Evolutionary conservation across 2,888 invertebrate genomes (phyloP), one percentile per base, ranked within the genome.

Genomic region (Fissipunctia ypsillon): DNA sequence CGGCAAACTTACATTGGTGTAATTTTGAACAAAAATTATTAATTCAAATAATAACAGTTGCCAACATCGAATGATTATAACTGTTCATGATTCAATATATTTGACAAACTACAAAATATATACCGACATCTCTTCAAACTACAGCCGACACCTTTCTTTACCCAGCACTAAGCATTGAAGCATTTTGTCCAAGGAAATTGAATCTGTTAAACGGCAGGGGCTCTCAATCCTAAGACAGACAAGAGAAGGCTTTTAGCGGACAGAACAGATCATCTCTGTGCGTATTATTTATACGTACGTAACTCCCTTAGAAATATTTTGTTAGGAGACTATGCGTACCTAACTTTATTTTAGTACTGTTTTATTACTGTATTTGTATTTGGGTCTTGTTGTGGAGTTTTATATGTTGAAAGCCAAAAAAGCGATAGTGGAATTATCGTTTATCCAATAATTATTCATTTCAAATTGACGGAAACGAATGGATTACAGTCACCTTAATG

Each of bases 211-310:
- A 87, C 76, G 75, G 75, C 80, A 86, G 76, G 81, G 83, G 70
- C 84, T 86, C 84, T 81, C 89, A 88, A 88, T 88, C 88, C 85
- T 78, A 84, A 80, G 84, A 84, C 80, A 84, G n/a, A 94, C 94
- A 94, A 90, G 92, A 89, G 88, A 94, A 94, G 76, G 92, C 92
- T 93, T 93, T 94, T 92, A 94, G 89, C 68, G 83, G 75, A 83
- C 80, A 84, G 75, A 82, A 73, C 81, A 84, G 89, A 90, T 91
- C 89, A 91, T 89, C 84, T 89, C 84, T 79, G 68, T 71, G 76
- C 73, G 85, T 84, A 83, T 81, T 90, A 88, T 90, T 91, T 90
- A n/a, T n/a, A n/a, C n/a, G n/a, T n/a, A 85, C 87, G 88, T 87
- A 84, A 87, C 84, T 73, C 73, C 70, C 73, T 73, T 38, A 56